Conservation (phyloP, 2,113 vertebrate genomes). For the Charina bottae region DNA sequence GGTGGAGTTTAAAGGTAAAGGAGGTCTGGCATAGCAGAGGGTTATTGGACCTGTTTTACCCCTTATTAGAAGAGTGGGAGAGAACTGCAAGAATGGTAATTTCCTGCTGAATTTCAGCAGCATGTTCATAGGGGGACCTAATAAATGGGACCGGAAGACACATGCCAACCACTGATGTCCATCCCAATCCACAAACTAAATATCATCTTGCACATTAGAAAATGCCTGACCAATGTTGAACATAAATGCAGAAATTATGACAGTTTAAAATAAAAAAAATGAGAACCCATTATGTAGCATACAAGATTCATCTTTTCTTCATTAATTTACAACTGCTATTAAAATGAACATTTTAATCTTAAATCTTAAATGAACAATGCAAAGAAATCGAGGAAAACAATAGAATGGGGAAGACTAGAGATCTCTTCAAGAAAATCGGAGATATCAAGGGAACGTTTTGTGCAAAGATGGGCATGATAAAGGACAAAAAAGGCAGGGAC, state of each 20-base stretch:
- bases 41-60: not conserved
- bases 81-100: not conserved
- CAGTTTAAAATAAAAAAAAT: constrained; percentile 26
- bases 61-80: not conserved
- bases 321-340: constrained; percentile 23
- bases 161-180: not conserved
- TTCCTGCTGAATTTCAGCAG: not conserved
- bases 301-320: constrained; percentile 43
- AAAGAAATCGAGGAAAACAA: no score
- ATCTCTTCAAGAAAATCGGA: no score
- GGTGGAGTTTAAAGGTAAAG: not conserved
- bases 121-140: not conserved
- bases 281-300: constrained; percentile 33
- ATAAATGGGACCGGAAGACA: not conserved
- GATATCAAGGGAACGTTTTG: no score
- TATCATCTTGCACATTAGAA: constrained; percentile 1
- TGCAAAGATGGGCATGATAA: no score
- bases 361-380: no score
- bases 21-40: not conserved
- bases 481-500: no score
- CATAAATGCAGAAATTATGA: constrained; percentile 2
- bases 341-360: no score
- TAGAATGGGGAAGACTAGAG: no score
- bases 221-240: constrained; percentile 24
- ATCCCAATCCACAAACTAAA: not conserved